Base-by-base conservation (phyloP, 2,113 vertebrate genomes). In the Synchiropus splendidus region DNA sequence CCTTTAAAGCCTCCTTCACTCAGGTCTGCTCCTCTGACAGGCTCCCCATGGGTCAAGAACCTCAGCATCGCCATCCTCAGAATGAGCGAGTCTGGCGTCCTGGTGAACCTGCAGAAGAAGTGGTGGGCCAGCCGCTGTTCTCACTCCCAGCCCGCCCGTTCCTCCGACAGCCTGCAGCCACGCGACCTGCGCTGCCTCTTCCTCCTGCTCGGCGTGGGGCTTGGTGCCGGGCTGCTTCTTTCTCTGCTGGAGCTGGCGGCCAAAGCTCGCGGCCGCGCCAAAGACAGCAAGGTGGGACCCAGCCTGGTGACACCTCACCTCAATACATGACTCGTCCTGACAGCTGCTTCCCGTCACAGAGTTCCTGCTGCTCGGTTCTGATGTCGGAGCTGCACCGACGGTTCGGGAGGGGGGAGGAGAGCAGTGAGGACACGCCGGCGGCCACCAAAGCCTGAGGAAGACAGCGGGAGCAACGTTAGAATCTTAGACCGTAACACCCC, bases 61-160 rank as follows among this genome's bases (percentile, higher is more conserved):
- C 67, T 94, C 10, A 85, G 82, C 2, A 8, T 85, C 0, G 87
- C 87, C 1, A 77, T 94, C 32, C 84, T 92, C 18, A 64, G 78
- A 31, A 80, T 92, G 42, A 85, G 85, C 0, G 91, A 94, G 41
- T 74, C 83, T 0, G 91, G 89, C 0, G 75, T 85, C 3, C 75
- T 94, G 1, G 82, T 85, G 0, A 82, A 86, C 42, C 58, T 94
- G 35, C 52, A 61, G 0, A 65, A 83, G 41, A 94, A 92, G 58
- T 94, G 90, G 90, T 93, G 90, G 90, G 75, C 87, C 36, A 90
- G 54, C 72, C 89, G 80, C 36, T 94, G 91, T 32, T 1, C 57
- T 2, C 58, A 41, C 0, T 39, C 41, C 0, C 16, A 59, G 0
- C 51, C 48, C 0, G 34, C 18, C 1, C 74, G 79, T 31, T 27